phyloP scores from a whole-genome alignment of 1,140 invertebrate genomes.

The Tetragnatha versicolor region DNA sequence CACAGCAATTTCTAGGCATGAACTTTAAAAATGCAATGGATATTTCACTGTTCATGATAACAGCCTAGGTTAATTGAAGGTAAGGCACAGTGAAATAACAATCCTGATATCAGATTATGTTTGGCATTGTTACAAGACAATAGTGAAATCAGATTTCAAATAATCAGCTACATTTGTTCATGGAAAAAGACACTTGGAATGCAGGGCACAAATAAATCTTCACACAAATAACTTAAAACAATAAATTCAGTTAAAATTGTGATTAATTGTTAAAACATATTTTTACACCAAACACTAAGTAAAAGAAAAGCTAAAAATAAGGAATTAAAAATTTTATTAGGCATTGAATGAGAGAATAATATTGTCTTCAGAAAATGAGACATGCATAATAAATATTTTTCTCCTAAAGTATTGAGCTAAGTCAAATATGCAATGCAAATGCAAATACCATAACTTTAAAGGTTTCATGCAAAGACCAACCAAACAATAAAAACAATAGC shows the following conservation, averaged over 20 bases:
- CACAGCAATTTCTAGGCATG: too few species aligned
- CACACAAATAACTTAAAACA: neutral
- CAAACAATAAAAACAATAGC: conserved; percentile 90
- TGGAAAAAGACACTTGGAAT: conserved; percentile 1
- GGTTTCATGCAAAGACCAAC: conserved; percentile 84
- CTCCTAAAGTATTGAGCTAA: neutral
- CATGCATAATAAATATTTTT: neutral
- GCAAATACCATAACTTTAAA: neutral
- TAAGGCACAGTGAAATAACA: conserved; percentile 17
- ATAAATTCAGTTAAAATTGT: neutral
- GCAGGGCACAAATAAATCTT: neutral
- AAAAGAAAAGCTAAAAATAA: neutral
- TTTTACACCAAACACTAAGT: neutral
- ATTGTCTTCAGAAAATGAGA: neutral
- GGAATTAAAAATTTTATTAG: neutral
- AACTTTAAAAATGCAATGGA: too few species aligned
- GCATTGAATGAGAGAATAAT: neutral
- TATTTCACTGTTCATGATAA: too few species aligned
- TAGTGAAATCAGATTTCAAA: too few species aligned
- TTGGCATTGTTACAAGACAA: neutral
- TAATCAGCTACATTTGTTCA: neutral
- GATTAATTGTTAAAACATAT: neutral
- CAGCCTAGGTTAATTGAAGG: neutral
- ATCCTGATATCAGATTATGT: neutral
- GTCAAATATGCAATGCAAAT: neutral